A percentile compares a stretch with the other conserved stretches of the same genome.
These are phyloP conservation scores for Neomorphus geoffroyi DNA, from an alignment of 2,797 vertebrate genomes.

Conservation along the genomic window DNA sequence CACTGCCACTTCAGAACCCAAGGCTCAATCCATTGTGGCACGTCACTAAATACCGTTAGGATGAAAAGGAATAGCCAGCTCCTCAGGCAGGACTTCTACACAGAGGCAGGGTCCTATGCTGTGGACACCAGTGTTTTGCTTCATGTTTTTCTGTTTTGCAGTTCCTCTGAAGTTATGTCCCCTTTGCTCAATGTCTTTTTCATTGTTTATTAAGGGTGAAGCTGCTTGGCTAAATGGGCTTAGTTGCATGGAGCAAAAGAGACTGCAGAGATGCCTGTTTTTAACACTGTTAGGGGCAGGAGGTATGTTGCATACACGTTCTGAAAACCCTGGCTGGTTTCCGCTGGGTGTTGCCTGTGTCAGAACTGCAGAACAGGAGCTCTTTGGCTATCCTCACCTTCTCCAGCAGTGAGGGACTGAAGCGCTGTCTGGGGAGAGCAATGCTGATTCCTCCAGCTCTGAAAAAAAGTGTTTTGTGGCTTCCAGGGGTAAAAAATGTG, in stretches of 20 bases:
- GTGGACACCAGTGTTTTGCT: neutral
- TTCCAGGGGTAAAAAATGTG: neutral
- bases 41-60: neutral
- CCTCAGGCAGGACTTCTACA: neutral
- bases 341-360: neutral
- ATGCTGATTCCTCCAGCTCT: neutral
- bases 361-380: neutral
- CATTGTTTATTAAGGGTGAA: neutral
- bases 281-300: neutral
- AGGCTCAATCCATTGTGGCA: neutral
- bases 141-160: neutral
- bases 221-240: neutral
- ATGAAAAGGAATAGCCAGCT: neutral
- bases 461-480: neutral
- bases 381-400: neutral
- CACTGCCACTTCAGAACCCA: neutral
- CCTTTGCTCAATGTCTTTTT: neutral
- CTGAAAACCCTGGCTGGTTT: neutral
- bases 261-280: neutral
- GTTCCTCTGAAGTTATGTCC: neutral
- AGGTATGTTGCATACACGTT: fast-evolving
- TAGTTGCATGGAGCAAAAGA: neutral
- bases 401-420: neutral
- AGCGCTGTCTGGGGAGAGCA: neutral
- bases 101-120: neutral